Conservation (phyloP, 2,888 invertebrate species). For the Troilus luridus region DNA sequence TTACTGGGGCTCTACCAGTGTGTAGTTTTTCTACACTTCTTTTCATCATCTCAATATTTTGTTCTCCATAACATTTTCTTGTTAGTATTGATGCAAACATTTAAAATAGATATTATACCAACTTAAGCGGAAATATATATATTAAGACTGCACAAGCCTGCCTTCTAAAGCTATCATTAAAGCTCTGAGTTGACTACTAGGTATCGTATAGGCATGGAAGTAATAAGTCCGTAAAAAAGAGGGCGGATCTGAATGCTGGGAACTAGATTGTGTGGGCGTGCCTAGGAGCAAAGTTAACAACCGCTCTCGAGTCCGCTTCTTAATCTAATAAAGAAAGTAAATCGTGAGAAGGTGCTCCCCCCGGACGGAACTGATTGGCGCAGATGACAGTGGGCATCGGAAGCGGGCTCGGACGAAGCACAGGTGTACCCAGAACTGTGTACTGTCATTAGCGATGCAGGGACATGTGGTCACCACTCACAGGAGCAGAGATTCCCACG, state of each 20-base stretch:
- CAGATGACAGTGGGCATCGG: constrained; percentile 28
- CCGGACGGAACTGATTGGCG: constrained; percentile 4
- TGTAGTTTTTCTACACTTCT: too few species aligned
- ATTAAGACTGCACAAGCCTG: neutral
- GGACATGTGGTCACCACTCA: neutral
- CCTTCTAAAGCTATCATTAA: neutral
- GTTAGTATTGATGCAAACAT: too few species aligned
- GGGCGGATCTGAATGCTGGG: neutral
- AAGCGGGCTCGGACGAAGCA: constrained; percentile 9
- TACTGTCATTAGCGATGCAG: constrained; percentile 28
- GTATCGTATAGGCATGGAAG: neutral
- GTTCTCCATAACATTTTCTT: too few species aligned
- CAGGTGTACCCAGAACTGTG: neutral
- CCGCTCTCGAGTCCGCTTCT: constrained; percentile 18
- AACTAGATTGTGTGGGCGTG: constrained; percentile 13
- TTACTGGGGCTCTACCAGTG: too few species aligned
- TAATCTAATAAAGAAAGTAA: constrained; percentile 46
- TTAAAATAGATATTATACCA: too few species aligned
- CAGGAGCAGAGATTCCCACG: constrained; percentile 2
- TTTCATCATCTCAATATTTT: too few species aligned
- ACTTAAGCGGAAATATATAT: neutral
- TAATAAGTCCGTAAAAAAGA: neutral
- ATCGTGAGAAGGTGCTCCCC: constrained; percentile 42
- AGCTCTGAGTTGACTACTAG: neutral
- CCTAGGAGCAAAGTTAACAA: neutral